Evolutionary conservation across 1,140 invertebrate species (phyloP).

Genomic region (Formica exsecta): DNA sequence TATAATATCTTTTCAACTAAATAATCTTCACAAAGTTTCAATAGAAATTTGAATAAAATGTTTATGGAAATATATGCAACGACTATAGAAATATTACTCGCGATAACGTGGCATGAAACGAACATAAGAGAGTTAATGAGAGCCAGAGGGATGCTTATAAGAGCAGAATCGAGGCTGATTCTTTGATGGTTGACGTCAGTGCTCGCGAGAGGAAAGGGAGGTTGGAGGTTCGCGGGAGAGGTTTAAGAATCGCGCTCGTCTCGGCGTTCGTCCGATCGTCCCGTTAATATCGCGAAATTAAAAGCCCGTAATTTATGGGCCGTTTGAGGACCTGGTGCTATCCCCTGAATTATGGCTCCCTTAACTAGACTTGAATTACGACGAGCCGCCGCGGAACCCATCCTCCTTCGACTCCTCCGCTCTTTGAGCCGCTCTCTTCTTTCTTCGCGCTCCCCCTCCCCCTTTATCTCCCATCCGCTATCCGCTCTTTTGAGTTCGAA

Average conservation of each 20-base stretch:
- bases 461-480: conserved; percentile 2
- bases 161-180: conserved; percentile 35
- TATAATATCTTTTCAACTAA: not conserved
- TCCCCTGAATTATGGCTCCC: conserved; percentile 86
- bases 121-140: conserved; percentile 42
- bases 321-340: conserved; percentile 84
- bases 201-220: conserved; percentile 18
- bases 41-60: not conserved
- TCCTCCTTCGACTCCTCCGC: conserved; percentile 72
- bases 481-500: conserved; percentile 66
- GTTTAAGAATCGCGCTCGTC: conserved; percentile 58
- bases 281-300: conserved; percentile 85
- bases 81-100: not conserved
- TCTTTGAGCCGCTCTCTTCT: conserved; percentile 62
- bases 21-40: not conserved
- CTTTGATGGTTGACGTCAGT: conserved; percentile 33
- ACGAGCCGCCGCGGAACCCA: conserved; percentile 76
- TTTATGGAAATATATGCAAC: not conserved
- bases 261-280: conserved; percentile 78
- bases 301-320: conserved; percentile 85
- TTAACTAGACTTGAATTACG: conserved; percentile 86
- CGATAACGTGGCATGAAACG: conserved; percentile 14
- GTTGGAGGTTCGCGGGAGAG: conserved; percentile 31
- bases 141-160: conserved; percentile 21
- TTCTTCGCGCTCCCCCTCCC: conserved; percentile 3